Base-by-base conservation (phyloP, 2,113 vertebrate species). In the Platanista minor region DNA sequence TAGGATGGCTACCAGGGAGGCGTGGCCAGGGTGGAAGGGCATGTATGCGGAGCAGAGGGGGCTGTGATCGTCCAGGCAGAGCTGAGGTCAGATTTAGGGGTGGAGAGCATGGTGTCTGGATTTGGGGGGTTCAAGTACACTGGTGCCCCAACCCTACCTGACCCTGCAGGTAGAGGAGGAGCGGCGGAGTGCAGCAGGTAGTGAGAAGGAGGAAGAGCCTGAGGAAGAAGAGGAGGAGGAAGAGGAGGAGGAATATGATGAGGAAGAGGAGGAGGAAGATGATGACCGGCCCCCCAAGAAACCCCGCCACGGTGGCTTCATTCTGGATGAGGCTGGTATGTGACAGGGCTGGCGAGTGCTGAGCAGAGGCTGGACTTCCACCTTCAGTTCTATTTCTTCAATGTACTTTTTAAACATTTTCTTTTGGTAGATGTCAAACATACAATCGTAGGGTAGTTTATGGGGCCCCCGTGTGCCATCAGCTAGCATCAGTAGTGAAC, bases 191-290 rank as follows among this genome's bases (percentile, higher is more conserved):
- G 97, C 97, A 0, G 98, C 98, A 0, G 99, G 99, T 87, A 99
- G 99, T n/a, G 99, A 99, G 93, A 99, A 99, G 91, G 99, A 99
- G 0, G 99, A 99, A 3, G 99, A 99, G 88, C 99, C 99, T 10
- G 99, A 99, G 1, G 99, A 99, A 36, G 99, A 98, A 15, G 98
- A 98, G 6, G 98, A 98, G 17, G 98, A 99, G 23, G 98, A 99
- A 13, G 98, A 99, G 3, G 98, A 98, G 1, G 98, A 99, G 25
- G 98, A 99, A 62, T 99, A 99, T 0, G 99, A 99, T 29, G 99
- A 99, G 33, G 99, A 99, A 54, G 99, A 99, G 20, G 99, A 99
- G 23, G 99, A 99, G 0, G 99, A 99, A 18, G 99, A 99, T 1
- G 98, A 98, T 5, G 99, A 99, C 25, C 98, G 99, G 1, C 99